These are phyloP conservation scores for Gallinago media DNA, from an alignment of 2,113 vertebrate species.

Conservation along the genomic window DNA sequence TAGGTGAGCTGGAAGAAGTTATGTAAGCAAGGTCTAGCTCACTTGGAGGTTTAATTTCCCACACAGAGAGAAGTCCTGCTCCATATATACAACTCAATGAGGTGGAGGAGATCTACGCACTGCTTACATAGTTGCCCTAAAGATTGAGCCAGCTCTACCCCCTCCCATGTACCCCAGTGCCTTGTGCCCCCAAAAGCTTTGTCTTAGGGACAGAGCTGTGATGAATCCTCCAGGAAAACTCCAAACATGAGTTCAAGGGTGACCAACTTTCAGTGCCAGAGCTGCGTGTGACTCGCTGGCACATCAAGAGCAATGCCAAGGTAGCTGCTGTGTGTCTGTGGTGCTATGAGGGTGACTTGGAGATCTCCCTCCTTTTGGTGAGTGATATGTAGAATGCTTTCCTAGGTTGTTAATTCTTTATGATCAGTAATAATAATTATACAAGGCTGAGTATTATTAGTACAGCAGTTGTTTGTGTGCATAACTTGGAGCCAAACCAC, in stretches of 20 bases:
- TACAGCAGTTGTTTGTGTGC: background rate
- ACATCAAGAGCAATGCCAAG: accelerated
- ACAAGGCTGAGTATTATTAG: background rate
- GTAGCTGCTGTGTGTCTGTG: background rate
- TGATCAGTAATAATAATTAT: background rate
- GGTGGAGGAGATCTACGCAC: background rate
- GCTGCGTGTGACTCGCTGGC: background rate
- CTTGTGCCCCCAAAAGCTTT: background rate
- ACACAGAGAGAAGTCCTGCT: background rate
- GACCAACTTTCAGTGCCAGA: background rate
- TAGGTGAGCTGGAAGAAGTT: background rate
- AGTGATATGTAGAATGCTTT: background rate
- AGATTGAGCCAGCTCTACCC: background rate
- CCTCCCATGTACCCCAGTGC: background rate
- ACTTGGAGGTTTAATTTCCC: background rate
- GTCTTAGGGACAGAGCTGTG: background rate
- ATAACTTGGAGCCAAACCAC: background rate
- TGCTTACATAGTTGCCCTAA: background rate
- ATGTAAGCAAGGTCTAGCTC: background rate
- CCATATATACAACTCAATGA: background rate
- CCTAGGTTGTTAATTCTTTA: background rate
- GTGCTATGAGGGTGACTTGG: background rate
- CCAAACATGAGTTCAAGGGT: background rate
- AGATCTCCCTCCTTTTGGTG: background rate
- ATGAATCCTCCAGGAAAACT: background rate